Base-by-base conservation (phyloP, 2,888 invertebrate genomes). In the Macrosiphum euphorbiae region DNA sequence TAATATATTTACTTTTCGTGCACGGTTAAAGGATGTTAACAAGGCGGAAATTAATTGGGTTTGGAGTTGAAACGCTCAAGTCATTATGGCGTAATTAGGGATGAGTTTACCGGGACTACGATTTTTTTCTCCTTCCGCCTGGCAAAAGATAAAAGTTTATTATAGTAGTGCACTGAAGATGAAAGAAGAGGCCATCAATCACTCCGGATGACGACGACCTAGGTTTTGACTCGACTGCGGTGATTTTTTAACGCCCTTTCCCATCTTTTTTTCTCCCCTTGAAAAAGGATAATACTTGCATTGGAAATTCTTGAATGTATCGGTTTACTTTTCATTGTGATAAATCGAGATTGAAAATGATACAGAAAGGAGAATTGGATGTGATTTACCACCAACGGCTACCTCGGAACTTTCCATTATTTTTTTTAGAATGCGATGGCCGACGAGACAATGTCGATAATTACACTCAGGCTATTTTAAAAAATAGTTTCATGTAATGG, bases 21-120 rank as follows among this genome's bases (percentile, higher is more conserved):
- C 26, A 26, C 28, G 28, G 55, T 10, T 28, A 78, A 50, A 67
- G n/a, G 52, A 94, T 90, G 94, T 94, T 94, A 90, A 94, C 94
- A 90, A 94, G 94, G 87, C 87, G 87, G 87, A 94, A 90, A 94
- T 94, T 90, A 94, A 94, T 94, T 94, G 85, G 90, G 94, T 94
- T 86, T 86, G 85, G 90, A 94, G 90, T 94, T 90, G 90, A 90
- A 94, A 94, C 90, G 90, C 87, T 94, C 67, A 52, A 90, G 90
- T 94, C 90, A 87, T 94, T 94, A 94, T 90, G 90, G 58, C 85
- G 86, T 90, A 90, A 94, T 94, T 94, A 94, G 67, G 67, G 86
- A 94, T 58, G 94, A 50, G 61, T 94, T 93, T 90, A 90, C 90
- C 86, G 94, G 90, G 50, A 88, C 47, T 67, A 47, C 10, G 61